A percentile compares a stretch with the other conserved stretches of the same genome.
Conservation (phyloP, 2,797 vertebrate species). For the Leuciscus waleckii region DNA sequence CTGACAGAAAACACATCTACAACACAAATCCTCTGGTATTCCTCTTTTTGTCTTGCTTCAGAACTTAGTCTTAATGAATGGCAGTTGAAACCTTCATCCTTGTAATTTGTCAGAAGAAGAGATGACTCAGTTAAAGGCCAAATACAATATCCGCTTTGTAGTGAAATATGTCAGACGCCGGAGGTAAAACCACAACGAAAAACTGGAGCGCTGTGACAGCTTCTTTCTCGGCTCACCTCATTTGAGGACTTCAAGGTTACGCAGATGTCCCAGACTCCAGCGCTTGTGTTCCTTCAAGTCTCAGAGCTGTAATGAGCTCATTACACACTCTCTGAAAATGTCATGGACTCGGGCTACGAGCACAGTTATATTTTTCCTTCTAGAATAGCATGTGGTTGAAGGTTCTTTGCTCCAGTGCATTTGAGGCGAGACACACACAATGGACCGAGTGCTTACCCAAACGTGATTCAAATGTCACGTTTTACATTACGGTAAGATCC, state of each 20-base stretch:
- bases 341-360: slow-evolving; percentile 43
- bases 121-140: slow-evolving; percentile 49
- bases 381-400: slow-evolving; percentile 25
- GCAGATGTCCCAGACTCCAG: slow-evolving; percentile 35
- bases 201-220: slow-evolving; percentile 32
- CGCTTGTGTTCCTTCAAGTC: slow-evolving; percentile 40
- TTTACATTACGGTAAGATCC: background rate
- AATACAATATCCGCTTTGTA: slow-evolving; percentile 38
- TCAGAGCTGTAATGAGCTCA: slow-evolving; percentile 50
- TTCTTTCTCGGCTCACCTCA: slow-evolving; percentile 38
- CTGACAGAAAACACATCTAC: slow-evolving; percentile 22
- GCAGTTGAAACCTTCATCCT: slow-evolving; percentile 13
- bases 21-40: slow-evolving; percentile 17
- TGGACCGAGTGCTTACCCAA: slow-evolving; percentile 21
- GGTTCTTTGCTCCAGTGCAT: slow-evolving; percentile 25
- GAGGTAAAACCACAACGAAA: slow-evolving; percentile 14
- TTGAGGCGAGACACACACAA: slow-evolving; percentile 1
- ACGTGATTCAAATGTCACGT: slow-evolving; percentile 36
- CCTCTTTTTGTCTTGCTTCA: background rate
- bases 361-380: slow-evolving; percentile 21
- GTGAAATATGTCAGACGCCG: slow-evolving; percentile 42
- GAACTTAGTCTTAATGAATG: slow-evolving; percentile 36
- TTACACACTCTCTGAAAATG: slow-evolving; percentile 46
- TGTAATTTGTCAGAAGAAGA: slow-evolving; percentile 45
- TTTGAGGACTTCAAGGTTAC: slow-evolving; percentile 55